Evolutionary conservation across 2,113 vertebrate species (phyloP).

Genomic region (Gallinago media): DNA sequence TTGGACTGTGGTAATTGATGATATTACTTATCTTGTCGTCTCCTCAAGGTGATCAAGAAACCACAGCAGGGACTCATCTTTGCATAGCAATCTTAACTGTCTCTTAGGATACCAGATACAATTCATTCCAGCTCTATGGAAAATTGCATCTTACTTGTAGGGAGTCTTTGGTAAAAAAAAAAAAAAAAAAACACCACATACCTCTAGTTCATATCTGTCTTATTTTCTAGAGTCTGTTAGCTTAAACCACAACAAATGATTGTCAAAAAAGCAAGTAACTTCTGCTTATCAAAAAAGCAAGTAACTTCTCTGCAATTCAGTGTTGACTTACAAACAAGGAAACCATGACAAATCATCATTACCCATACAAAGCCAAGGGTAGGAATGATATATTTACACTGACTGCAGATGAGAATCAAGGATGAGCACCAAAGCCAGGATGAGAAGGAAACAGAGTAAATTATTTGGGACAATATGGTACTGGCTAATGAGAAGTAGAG

Average conservation of each 20-base stretch:
- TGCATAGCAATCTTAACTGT: not conserved
- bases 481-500: not conserved
- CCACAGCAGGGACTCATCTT: not conserved
- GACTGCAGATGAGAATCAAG: not conserved
- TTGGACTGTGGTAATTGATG: not conserved
- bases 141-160: not conserved
- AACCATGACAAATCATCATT: not conserved
- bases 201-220: not conserved
- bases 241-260: not conserved
- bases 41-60: slow-evolving; percentile 1
- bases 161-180: not conserved
- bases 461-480: not conserved
- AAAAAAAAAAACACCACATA: not conserved
- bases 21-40: not conserved
- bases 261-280: not conserved
- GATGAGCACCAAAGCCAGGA: not conserved
- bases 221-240: not conserved
- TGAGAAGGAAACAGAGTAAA: not conserved
- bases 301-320: not conserved
- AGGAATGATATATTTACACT: not conserved
- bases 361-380: not conserved
- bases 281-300: not conserved
- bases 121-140: not conserved
- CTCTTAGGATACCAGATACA: not conserved
- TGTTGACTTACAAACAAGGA: not conserved